Evolutionary conservation across 1,140 invertebrate species (phyloP).

Genomic region (Drosophila insularis): DNA sequence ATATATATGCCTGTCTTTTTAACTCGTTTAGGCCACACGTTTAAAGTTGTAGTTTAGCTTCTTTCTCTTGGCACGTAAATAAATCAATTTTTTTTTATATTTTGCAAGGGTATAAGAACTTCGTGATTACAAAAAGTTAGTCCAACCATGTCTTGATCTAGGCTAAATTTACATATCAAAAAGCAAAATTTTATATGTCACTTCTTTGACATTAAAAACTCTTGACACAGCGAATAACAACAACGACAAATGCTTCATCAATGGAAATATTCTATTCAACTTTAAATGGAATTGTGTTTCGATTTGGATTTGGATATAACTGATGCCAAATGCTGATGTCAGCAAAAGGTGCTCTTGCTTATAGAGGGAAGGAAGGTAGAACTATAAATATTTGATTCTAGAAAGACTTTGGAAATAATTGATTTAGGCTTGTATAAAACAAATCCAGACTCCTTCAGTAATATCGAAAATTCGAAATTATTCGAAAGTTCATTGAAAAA

Average conservation of each 20-base stretch:
- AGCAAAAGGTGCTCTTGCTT: background rate
- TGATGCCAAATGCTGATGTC: background rate
- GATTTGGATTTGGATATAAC: background rate
- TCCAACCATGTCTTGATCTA: slow-evolving; percentile 9
- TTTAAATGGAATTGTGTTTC: background rate
- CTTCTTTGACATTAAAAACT: background rate
- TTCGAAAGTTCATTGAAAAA: background rate
- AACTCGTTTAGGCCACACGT: background rate
- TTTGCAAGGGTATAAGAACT: background rate
- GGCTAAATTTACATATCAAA: slow-evolving; percentile 67
- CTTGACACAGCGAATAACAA: slow-evolving; percentile 33
- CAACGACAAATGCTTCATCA: slow-evolving; percentile 18
- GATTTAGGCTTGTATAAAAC: no score
- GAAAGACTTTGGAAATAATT: no score
- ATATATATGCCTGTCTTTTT: background rate
- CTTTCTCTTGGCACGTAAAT: no score
- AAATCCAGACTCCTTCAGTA: no score
- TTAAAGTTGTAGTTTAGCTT: background rate
- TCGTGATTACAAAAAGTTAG: background rate
- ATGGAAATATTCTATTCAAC: background rate
- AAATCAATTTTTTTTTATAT: no score
- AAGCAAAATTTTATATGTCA: slow-evolving; percentile 24
- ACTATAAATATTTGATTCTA: no score
- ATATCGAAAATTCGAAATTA: background rate
- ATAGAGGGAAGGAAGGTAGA: background rate